Percentiles rank a stretch among this genome's conserved stretches.
phyloP scores from a whole-genome alignment of 2,888 invertebrate species.

The Leptinotarsa peninsularis region DNA sequence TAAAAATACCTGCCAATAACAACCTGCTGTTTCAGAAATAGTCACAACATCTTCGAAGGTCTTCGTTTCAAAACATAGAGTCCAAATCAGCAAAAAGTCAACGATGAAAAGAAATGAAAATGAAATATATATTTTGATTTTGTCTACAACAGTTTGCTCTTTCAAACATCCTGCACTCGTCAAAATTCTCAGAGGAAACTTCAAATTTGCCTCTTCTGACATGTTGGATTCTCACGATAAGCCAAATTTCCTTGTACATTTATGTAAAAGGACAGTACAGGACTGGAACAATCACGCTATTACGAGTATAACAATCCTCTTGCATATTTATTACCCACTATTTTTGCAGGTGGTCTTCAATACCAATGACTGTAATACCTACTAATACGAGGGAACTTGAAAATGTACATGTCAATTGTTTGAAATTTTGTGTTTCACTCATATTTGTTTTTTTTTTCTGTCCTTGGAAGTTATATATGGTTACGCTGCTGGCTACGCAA shows the following conservation, averaged over 20 bases:
- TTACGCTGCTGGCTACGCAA: too few relatives aligned
- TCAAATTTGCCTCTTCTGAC: background rate
- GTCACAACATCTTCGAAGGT: background rate
- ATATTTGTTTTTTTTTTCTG: too few relatives aligned
- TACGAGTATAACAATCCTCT: background rate
- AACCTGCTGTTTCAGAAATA: constrained; percentile 3
- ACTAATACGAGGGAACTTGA: background rate
- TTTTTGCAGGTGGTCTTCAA: background rate
- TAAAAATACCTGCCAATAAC: constrained; percentile 4
- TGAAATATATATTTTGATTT: background rate
- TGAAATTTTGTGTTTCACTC: too few relatives aligned
- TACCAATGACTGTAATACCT: background rate
- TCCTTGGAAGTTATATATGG: too few relatives aligned
- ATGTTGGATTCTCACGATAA: background rate
- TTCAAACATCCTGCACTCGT: background rate
- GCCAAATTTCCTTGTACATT: background rate
- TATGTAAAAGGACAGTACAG: background rate
- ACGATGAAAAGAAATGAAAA: background rate
- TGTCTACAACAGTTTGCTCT: constrained; percentile 4
- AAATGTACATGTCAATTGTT: too few relatives aligned
- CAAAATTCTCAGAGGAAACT: background rate
- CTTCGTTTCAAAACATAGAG: background rate
- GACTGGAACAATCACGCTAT: background rate
- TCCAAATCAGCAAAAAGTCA: background rate
- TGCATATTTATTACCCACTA: background rate